A percentile compares a stretch with the other conserved stretches of the same genome.
These are phyloP conservation scores for Miniopterus natalensis DNA, from an alignment of 2,113 vertebrate species.

Conservation along the genomic window DNA sequence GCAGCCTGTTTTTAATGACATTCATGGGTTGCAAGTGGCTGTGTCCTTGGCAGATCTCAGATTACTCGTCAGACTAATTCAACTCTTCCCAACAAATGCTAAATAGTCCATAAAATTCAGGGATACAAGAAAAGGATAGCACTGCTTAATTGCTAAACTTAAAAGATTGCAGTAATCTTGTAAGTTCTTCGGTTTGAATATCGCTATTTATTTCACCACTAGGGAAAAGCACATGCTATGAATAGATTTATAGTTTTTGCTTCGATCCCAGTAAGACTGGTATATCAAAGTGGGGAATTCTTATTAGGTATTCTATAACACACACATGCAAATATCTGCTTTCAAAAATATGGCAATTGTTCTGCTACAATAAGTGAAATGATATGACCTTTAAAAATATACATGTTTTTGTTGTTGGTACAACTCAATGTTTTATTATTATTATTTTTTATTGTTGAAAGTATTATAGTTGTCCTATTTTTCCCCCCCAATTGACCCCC, in stretches of 20 bases:
- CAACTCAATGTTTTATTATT: too few relatives aligned
- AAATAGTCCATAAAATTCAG: slow-evolving; percentile 9
- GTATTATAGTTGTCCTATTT: too few relatives aligned
- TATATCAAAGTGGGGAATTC: not conserved
- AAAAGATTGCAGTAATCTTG: not conserved
- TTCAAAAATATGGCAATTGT: not conserved
- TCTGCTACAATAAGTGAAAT: not conserved
- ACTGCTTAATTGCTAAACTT: not conserved
- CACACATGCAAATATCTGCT: not conserved
- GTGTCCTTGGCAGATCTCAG: not conserved
- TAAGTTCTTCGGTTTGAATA: not conserved
- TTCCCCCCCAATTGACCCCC: too few relatives aligned
- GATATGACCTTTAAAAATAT: not conserved
- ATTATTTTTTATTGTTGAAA: too few relatives aligned
- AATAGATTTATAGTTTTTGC: not conserved
- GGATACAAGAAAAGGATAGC: not conserved
- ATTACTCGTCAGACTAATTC: not conserved
- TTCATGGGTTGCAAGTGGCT: not conserved
- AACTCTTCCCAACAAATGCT: slow-evolving; percentile 3
- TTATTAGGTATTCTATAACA: not conserved
- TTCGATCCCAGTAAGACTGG: not conserved
- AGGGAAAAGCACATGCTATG: not conserved
- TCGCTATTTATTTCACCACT: not conserved
- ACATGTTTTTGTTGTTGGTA: too few relatives aligned
- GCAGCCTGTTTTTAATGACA: not conserved